Base-by-base conservation (phyloP, 2,888 invertebrate genomes). In the Epinotia nisella region DNA sequence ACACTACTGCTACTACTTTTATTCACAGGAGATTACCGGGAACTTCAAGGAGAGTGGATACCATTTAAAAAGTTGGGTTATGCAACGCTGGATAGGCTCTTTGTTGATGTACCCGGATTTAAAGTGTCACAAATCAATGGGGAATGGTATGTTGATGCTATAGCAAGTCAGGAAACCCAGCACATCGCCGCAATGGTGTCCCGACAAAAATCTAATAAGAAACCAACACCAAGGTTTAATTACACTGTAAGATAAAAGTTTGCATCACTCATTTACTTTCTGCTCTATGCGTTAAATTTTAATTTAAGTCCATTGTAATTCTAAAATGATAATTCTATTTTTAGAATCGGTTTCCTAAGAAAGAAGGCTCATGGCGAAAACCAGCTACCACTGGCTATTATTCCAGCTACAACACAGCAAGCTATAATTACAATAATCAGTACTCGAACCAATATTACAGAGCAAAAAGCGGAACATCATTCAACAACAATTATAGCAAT, bases 31-130 rank as follows among this genome's bases (percentile, higher is more conserved):
- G 96, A 97, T 81, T 96, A 95, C 84, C 87, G 85, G 66, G 94
- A 94, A 77, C 84, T 96, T 35, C 95, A 96, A 83, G 96, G 96
- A 35, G 94, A 94, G 82, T 88, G 88, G 78, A 95, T 97, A 78
- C 96, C 96, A 7, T 96, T 88, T 79, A 89, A 86, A 73, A 91
- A 91, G 78, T 87, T 96, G 70, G 96, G 96, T 5, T 96, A 92
- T 85, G 80, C 87, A 53, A 88, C 89, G 10, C 85, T 96, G 10
- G 94, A 95, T 74, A 95, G 95, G 51, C 91, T 97, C 75, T 89
- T 96, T 72, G 80, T 87, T 49, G 93, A 93, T 76, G 93, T 95
- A 19, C 94, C 95, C 13, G 94, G 95, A 39, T 92, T 96, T 80
- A 94, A 93, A 79, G 87, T 94, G 10, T 89, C 89, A n/a, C 90